Base-by-base conservation (phyloP, 35 echinoderm and acorn worm species). In the Patiria miniata region DNA sequence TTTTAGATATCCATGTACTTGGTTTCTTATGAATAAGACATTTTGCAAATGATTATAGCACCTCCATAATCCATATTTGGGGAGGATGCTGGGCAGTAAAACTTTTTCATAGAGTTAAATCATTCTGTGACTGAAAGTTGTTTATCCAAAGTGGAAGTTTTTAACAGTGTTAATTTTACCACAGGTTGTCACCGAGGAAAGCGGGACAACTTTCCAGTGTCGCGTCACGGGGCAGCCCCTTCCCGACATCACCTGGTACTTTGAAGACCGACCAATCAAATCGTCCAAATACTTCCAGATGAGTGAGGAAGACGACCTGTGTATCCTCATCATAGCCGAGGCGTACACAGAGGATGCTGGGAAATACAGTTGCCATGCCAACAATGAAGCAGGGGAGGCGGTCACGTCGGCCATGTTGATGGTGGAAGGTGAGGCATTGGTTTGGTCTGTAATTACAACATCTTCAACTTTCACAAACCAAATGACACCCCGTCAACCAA, bases 301-400 rank as follows among this genome's bases (percentile, higher is more conserved):
- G 26, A 84, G 86, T 7, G 83, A 90, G 58, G 68, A 93, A 22
- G 60, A 83, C 33, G 79, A 89, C 29, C 52, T 93, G 18, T 89
- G 91, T 55, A 89, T 78, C 50, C 68, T 97, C 36, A 90, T 84
- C 39, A 83, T 97, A 8, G 68, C 80, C 29, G 95, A 97, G 30
- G 95, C 88, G n/a, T 93, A 93, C 65, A 54, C 88, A 18, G 95
- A 97, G 50, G 95, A 97, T 76, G 82, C 79, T 10, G 95, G 95
- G 26, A 76, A 89, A 14, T 97, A 97, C 68, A 83, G 86, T 77
- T 93, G 87, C 14, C 84, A 83, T 51, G 91, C 91, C 21, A 85
- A 79, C 79, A 97, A 97, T 77, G 14, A 61, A 38, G 79, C 88
- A 39, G 95, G 95, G 53, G 61, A 84, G 40, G 68, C 58, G 37